Base-by-base conservation (phyloP, 2,888 invertebrate species). In the Caenorhabditis sp. region DNA sequence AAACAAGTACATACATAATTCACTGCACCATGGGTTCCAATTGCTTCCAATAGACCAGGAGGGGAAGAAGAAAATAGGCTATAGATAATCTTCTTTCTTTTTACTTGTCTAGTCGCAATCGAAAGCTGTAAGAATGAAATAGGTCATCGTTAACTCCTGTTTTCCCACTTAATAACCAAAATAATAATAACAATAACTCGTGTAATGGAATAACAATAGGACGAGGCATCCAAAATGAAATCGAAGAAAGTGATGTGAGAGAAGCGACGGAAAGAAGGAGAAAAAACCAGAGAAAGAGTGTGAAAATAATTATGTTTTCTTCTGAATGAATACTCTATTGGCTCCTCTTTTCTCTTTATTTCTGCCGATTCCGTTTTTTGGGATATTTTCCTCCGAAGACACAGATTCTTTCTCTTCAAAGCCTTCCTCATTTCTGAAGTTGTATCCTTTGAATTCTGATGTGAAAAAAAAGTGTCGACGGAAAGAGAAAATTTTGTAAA, bases 231-330 rank as follows among this genome's bases (percentile, higher is more conserved):
- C 8, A 38, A 63, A 64, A 64, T 47, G 49, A 47, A 47, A 44
- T n/a, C 16, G 28, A 61, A 61, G 24, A 44, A 54, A 68, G 31
- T 54, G 51, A 66, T 66, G 51, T 51, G n/a, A 41, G 49, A 22
- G 3, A 16, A 38, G 31, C 41, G 41, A 31, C 19, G 35, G 58
- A 59, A 14, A 49, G 70, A 58, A 41, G 22, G 38, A 24, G 49
- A 66, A 54, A 68, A 72, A 72, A 58, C 72, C 72, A 72, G 66
- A 51, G 66, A 66, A 66, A 69, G 56, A 56, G 73, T 63, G 63
- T 63, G 73, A 73, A 73, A 73, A 73, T 73, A 63, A 61, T 73
- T 73, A 51, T 73, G 73, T 73, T 73, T 73, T 73, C 61, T 61
- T 61, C 59, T 49, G 63, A 73, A 73, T 73, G 73, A 73, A 73